These are phyloP conservation scores for Phenganax subtilis DNA, from an alignment of 92 coral and sea anemone species.

Conservation along the genomic window DNA sequence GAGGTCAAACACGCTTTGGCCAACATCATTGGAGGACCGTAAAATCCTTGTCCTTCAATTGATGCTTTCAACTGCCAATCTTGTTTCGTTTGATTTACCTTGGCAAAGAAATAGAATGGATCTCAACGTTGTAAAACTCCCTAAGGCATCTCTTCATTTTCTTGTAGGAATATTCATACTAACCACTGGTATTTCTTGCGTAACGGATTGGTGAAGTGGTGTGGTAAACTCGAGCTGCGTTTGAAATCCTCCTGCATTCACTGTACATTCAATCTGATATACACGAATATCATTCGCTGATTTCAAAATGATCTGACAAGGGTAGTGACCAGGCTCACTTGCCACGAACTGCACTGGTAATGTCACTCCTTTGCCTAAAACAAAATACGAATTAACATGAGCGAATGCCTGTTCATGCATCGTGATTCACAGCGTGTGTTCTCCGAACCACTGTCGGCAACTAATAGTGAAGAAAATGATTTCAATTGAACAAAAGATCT, in stretches of 20 bases:
- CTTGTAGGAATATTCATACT: background rate
- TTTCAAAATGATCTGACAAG: conserved; percentile 68
- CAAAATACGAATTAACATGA: background rate
- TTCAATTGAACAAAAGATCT: no score
- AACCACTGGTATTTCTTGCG: conserved; percentile 97
- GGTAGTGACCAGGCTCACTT: conserved; percentile 92
- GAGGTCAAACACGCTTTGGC: conserved; percentile 84
- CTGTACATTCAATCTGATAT: conserved; percentile 94
- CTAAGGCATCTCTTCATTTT: background rate
- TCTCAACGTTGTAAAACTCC: background rate
- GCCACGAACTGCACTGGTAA: conserved; percentile 79
- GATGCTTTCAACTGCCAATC: conserved; percentile 91
- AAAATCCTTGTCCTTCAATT: conserved; percentile 89
- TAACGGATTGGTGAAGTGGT: conserved; percentile 92
- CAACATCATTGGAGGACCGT: conserved; percentile 81
- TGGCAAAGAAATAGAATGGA: background rate
- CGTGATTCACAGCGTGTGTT: no score
- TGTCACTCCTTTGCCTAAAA: conserved; percentile 46
- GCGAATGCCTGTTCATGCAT: background rate
- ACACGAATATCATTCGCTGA: conserved; percentile 93
- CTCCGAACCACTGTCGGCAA: no score
- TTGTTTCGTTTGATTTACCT: conserved; percentile 87
- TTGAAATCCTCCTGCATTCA: conserved; percentile 82
- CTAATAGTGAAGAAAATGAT: no score
- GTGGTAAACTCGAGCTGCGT: conserved; percentile 81